These are phyloP conservation scores for Neogale vison DNA, from an alignment of 2,113 vertebrate genomes.

Conservation along the genomic window DNA sequence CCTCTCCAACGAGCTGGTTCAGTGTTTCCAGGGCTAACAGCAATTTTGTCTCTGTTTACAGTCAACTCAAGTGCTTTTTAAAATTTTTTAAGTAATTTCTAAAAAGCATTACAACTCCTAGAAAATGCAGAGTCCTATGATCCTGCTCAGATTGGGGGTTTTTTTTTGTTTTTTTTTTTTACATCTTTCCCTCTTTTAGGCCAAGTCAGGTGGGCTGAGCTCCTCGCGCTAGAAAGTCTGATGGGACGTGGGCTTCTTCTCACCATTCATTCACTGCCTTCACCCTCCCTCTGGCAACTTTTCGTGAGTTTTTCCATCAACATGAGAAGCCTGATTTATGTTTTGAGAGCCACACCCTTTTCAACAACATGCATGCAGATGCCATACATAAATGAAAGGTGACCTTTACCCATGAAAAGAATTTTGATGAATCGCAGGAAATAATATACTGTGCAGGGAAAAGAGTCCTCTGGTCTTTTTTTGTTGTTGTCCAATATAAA, in stretches of 20 bases:
- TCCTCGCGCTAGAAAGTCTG: not conserved
- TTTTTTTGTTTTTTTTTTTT: not conserved
- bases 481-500: conserved; percentile 53
- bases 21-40: not conserved
- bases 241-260: not conserved
- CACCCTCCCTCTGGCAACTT: not conserved
- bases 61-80: not conserved
- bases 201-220: not conserved
- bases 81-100: not conserved
- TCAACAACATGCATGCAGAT: conserved; percentile 69
- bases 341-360: conserved; percentile 76
- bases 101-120: not conserved
- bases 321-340: conserved; percentile 16
- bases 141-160: not conserved
- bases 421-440: conserved; percentile 83
- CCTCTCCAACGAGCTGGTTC: not conserved
- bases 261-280: not conserved
- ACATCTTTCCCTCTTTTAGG: not conserved
- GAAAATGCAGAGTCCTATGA: not conserved
- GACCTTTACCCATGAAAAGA: conserved; percentile 84
- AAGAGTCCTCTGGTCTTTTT: conserved; percentile 71
- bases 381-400: conserved; percentile 77
- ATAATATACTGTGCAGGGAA: conserved; percentile 78
- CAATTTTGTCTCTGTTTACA: not conserved
- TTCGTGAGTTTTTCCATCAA: not conserved